Percentiles rank a stretch among this genome's conserved stretches.
phyloP scores from a whole-genome alignment of 1,140 invertebrate genomes.

The Drepana arcuata region DNA sequence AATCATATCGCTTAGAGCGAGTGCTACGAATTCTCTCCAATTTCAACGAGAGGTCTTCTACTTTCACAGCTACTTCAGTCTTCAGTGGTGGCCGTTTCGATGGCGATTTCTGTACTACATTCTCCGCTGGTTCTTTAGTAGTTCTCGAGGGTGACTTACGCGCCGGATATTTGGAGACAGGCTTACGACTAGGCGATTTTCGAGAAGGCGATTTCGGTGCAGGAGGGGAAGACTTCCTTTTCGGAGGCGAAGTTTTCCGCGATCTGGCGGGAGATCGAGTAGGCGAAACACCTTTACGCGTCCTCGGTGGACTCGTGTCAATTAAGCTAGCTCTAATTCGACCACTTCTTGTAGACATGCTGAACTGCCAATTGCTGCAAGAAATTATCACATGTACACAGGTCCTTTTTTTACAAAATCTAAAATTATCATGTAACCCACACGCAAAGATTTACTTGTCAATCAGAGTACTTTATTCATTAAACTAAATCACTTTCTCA shows the following conservation, averaged over 20 bases:
- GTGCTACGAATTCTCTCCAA: conserved; percentile 31
- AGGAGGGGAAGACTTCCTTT: conserved; percentile 25
- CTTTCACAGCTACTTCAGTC: conserved; percentile 26
- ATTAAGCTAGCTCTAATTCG: conserved; percentile 37
- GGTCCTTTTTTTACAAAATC: conserved; percentile 20
- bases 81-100: conserved; percentile 39
- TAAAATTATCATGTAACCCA: conserved; percentile 45
- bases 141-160: conserved; percentile 43
- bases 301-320: conserved; percentile 40
- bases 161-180: conserved; percentile 39
- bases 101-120: conserved; percentile 31
- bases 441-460: conserved; percentile 26
- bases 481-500: no score
- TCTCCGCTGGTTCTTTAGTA: conserved; percentile 27
- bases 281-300: conserved; percentile 52
- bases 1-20: conserved; percentile 41
- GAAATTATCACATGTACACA: conserved; percentile 16
- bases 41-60: conserved; percentile 32
- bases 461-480: no score
- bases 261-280: conserved; percentile 55
- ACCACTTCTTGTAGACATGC: conserved; percentile 59
- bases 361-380: conserved; percentile 21
- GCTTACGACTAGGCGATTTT: conserved; percentile 18
- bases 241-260: conserved; percentile 37
- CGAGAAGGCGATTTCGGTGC: conserved; percentile 21